phyloP scores from a whole-genome alignment of 2,797 vertebrate species.

The Octomys mimax region DNA sequence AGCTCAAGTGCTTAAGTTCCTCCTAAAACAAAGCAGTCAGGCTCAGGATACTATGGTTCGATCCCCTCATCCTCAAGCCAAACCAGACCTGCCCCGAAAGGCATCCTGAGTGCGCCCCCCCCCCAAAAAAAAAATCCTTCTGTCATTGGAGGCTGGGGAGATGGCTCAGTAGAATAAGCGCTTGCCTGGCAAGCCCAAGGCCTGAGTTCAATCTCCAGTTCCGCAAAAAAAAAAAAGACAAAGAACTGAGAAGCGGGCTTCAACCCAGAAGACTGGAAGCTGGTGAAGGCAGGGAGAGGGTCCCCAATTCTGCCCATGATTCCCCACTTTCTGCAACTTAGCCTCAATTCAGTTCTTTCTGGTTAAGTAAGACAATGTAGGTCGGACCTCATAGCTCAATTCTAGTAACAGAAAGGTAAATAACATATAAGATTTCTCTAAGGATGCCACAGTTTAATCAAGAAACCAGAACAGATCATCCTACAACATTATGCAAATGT shows the following conservation, averaged over 20 bases:
- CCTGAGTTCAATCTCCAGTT: no score
- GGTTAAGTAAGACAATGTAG: not conserved
- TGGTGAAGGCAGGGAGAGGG: not conserved
- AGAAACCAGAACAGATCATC: not conserved
- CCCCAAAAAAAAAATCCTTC: no score
- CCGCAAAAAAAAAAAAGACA: no score
- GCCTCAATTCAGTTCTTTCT: conserved; percentile 1
- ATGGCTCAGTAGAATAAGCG: no score
- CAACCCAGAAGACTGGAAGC: not conserved
- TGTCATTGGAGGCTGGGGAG: no score
- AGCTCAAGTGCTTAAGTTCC: no score
- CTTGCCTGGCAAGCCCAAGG: no score
- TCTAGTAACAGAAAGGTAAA: conserved; percentile 40
- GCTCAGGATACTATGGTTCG: no score
- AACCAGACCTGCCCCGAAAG: no score
- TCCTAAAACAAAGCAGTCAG: no score
- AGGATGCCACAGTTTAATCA: not conserved
- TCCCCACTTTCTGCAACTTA: not conserved
- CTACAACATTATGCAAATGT: not conserved
- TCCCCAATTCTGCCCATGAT: not conserved
- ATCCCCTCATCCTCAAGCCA: no score
- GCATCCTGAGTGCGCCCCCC: no score
- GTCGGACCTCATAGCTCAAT: not conserved
- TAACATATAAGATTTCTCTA: not conserved
- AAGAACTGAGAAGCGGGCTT: not conserved